phyloP scores from a whole-genome alignment of 2,888 invertebrate species.

The Volucella inflata region DNA sequence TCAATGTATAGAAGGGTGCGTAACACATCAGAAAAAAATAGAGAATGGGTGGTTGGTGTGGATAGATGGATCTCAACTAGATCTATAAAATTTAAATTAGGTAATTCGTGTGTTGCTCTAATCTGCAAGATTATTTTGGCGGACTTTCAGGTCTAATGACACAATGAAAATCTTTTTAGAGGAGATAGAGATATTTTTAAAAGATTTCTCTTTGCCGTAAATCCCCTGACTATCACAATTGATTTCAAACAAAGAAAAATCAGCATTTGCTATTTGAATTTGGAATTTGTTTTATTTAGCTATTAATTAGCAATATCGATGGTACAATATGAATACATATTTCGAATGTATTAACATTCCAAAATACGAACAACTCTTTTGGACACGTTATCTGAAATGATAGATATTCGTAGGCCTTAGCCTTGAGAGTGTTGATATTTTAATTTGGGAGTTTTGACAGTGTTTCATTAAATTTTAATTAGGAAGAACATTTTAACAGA shows the following conservation, averaged over 20 bases:
- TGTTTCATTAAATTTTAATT: too few relatives aligned
- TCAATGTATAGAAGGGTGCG: neutral
- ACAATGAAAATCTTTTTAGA: neutral
- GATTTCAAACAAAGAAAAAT: neutral
- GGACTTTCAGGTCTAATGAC: conserved; percentile 15
- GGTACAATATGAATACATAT: conserved; percentile 3
- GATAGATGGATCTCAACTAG: conserved; percentile 5
- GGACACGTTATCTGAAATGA: neutral
- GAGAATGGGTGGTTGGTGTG: neutral
- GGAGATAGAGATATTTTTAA: neutral
- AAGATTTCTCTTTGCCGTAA: neutral
- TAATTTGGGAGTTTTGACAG: neutral
- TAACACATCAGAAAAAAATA: neutral
- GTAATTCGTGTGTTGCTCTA: conserved; percentile 1
- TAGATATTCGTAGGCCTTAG: neutral
- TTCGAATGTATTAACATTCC: conserved; percentile 14
- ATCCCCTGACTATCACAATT: neutral
- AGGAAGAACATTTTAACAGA: too few relatives aligned
- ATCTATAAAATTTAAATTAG: conserved; percentile 27
- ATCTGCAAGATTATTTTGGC: neutral
- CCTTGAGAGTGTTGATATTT: conserved; percentile 8
- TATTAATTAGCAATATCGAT: conserved; percentile 21
- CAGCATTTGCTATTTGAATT: conserved; percentile 3
- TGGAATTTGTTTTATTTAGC: neutral
- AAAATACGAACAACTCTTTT: neutral